Evolutionary conservation across 2,113 vertebrate genomes (phyloP).

Genomic region (Xerus inauris): DNA sequence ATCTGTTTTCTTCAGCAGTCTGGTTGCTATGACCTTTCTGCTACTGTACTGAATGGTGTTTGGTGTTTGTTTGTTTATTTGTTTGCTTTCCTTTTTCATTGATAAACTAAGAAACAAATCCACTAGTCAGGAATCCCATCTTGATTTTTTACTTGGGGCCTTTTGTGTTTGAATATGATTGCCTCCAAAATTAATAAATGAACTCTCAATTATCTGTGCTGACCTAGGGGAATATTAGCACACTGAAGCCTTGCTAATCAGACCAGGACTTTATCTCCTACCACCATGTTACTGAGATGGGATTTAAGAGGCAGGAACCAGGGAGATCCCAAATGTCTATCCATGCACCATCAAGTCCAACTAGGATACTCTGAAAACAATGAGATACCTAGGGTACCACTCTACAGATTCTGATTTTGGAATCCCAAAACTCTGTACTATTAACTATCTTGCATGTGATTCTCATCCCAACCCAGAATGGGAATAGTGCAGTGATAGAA

Average conservation of each 20-base stretch:
- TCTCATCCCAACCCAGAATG: neutral
- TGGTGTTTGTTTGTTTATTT: no score
- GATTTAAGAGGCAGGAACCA: neutral
- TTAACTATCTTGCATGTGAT: slow-evolving; percentile 16
- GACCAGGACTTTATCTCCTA: neutral
- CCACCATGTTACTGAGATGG: neutral
- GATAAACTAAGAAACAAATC: slow-evolving; percentile 31
- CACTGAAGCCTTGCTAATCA: neutral
- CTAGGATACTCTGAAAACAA: neutral
- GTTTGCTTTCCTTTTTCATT: neutral
- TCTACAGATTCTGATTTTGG: neutral
- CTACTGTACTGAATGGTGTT: neutral
- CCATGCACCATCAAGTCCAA: neutral
- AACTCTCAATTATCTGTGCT: slow-evolving; percentile 38
- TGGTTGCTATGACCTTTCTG: neutral
- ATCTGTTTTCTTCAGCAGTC: slow-evolving; percentile 32
- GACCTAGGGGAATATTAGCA: neutral
- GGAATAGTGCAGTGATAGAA: neutral
- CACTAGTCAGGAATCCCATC: slow-evolving; percentile 29
- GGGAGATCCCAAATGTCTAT: neutral
- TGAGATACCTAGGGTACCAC: neutral
- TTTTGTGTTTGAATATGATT: slow-evolving; percentile 14
- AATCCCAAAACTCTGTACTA: neutral
- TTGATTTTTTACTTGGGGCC: neutral
- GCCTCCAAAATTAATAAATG: slow-evolving; percentile 51